Base-by-base conservation (phyloP, 1,140 invertebrate genomes). In the Zophobas atratus region DNA sequence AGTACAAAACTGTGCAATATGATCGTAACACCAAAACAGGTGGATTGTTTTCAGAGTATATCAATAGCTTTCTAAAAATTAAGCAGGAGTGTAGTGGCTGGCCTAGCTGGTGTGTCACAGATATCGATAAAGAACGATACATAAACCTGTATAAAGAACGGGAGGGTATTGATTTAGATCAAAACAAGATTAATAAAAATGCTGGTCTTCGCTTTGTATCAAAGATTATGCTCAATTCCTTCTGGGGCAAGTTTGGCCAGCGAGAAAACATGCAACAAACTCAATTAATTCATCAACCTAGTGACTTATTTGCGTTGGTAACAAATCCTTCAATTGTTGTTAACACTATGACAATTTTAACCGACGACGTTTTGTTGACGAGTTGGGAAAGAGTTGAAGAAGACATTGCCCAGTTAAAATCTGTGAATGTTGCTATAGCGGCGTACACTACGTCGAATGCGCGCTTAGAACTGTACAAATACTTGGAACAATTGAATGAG, bases 391-490 rank as follows among this genome's bases (percentile, higher is more conserved):
- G 38, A 32, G 33, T 34, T 3, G 67, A 80, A 2, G 80, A 78
- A 20, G 55, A 35, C 41, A 5, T 51, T 2, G 43, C 36, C 20
- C n/a, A 46, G 6, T 34, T 39, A n/a, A 39, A 33, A 41, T 76
- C 60, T 3, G 82, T 82, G 1, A 87, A 85, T 74, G 80, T 87
- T 0, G 81, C 83, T 36, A 57, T 86, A 6, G 85, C 84, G 3
- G 81, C 79, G 4, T 87, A 83, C 72, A 85, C 84, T 0, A 86
- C 86, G 1, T 81, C 82, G 34, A 81, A 83, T 6, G 86, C 85
- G 2, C 70, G 86, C 3, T 60, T 86, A 2, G 77, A 83, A 71
- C 80, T 87, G 0, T 86, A 85, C 70, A 60, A 76, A 38, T 81
- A 81, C 35, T 57, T 87, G 4, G 78, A 86, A 46, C 70, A 57